Evolutionary conservation across 2,888 invertebrate species (phyloP).

Genomic region (Melanostoma scalare): DNA sequence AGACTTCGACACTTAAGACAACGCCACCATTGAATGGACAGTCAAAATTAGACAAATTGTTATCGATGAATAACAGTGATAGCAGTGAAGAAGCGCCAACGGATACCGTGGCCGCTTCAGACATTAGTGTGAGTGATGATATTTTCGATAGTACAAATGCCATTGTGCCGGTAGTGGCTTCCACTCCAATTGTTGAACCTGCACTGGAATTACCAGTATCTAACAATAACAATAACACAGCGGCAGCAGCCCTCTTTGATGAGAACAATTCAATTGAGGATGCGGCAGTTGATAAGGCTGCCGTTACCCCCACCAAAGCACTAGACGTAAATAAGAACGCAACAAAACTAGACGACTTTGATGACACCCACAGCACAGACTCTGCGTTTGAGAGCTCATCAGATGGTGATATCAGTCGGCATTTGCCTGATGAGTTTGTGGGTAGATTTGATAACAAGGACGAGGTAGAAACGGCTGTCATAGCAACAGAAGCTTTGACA

Average conservation of each 20-base stretch:
- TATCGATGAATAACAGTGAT: constrained; percentile 80
- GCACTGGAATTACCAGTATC: constrained; percentile 36
- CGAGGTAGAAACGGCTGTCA: constrained; percentile 79
- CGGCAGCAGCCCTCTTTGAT: constrained; percentile 47
- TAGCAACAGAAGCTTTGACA: constrained; percentile 78
- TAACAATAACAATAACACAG: constrained; percentile 52
- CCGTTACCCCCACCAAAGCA: constrained; percentile 74
- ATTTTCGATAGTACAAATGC: constrained; percentile 75
- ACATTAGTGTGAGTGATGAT: constrained; percentile 80
- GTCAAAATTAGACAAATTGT: constrained; percentile 80
- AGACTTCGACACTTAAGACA: constrained; percentile 58
- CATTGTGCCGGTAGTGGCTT: constrained; percentile 55
- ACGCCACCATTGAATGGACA: constrained; percentile 75
- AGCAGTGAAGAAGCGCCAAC: constrained; percentile 80
- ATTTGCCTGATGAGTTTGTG: constrained; percentile 80
- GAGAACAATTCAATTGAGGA: constrained; percentile 61
- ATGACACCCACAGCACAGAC: constrained; percentile 80
- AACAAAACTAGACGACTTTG: constrained; percentile 78
- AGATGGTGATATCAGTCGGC: constrained; percentile 80
- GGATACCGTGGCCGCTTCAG: constrained; percentile 79
- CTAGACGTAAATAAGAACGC: constrained; percentile 80
- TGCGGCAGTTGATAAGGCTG: constrained; percentile 47
- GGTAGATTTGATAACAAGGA: constrained; percentile 78
- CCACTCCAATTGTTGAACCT: constrained; percentile 49
- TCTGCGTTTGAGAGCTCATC: constrained; percentile 81